phyloP scores from a whole-genome alignment of 2,888 invertebrate genomes.

The Priocnemis perturbator region DNA sequence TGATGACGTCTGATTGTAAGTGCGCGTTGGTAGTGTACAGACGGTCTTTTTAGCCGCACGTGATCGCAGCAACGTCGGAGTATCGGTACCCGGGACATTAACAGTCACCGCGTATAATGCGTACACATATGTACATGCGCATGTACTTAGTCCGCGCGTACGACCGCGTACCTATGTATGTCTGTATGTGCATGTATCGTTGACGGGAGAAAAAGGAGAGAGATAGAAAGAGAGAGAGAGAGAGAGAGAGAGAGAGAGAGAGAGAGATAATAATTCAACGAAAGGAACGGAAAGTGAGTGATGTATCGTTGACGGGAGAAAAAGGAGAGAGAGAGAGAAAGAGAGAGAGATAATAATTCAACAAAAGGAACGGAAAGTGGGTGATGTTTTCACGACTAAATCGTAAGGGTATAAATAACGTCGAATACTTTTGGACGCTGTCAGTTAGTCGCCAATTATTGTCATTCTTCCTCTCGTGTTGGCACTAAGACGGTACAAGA shows the following conservation, averaged over 20 bases:
- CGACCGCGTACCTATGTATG: too few relatives aligned
- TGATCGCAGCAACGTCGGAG: too few relatives aligned
- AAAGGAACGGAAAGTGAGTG: conserved; percentile 5
- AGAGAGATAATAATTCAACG: conserved; percentile 14
- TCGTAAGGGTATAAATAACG: conserved; percentile 20
- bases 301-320: too few relatives aligned
- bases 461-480: conserved; percentile 60
- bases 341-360: conserved; percentile 15
- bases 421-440: conserved; percentile 30
- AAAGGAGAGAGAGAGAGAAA: conserved; percentile 32
- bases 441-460: conserved; percentile 53
- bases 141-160: neutral
- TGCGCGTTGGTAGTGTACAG: conserved; percentile 7
- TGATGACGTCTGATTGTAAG: neutral
- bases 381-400: conserved; percentile 2
- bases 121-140: conserved; percentile 10
- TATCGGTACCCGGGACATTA: too few relatives aligned
- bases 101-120: neutral
- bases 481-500: conserved; percentile 58
- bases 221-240: conserved; percentile 33
- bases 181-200: too few relatives aligned
- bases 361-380: conserved; percentile 6
- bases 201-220: conserved; percentile 15
- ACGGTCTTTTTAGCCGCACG: neutral
- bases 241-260: conserved; percentile 31